Percentiles rank a stretch among this genome's conserved stretches.
These are phyloP conservation scores for Centruroides sculpturatus DNA, from an alignment of 1,140 invertebrate genomes.

Conservation along the genomic window DNA sequence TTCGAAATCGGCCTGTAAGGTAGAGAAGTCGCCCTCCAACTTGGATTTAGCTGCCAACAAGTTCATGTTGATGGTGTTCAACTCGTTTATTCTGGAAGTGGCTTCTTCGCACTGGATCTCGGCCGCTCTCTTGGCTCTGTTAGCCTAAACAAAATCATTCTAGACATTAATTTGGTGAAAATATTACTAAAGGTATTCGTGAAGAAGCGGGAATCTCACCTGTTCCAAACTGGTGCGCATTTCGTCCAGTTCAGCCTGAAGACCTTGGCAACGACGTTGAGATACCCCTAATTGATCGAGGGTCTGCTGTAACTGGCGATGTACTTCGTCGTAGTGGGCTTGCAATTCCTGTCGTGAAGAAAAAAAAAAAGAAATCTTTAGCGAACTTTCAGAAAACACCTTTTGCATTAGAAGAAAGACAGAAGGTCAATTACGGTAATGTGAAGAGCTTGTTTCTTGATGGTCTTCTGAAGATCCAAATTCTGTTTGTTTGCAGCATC, in stretches of 20 bases:
- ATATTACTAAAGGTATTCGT: neutral
- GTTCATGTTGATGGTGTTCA: conserved; percentile 87
- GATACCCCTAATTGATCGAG: conserved; percentile 82
- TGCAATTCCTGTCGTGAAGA: conserved; percentile 53
- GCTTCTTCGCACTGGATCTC: conserved; percentile 83
- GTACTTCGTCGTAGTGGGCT: conserved; percentile 84
- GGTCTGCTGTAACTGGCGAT: conserved; percentile 85
- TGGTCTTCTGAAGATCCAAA: conserved; percentile 89
- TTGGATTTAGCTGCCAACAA: conserved; percentile 75
- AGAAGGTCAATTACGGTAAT: conserved; percentile 35
- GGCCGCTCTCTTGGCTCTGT: conserved; percentile 72
- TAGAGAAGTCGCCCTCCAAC: conserved; percentile 78
- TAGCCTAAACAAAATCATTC: conserved; percentile 31
- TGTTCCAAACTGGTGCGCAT: conserved; percentile 79
- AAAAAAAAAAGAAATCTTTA: neutral
- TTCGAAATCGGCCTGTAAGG: conserved; percentile 80
- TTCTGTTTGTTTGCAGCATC: conserved; percentile 94
- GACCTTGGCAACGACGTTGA: conserved; percentile 72
- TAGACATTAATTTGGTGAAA: too few species aligned
- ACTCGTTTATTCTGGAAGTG: conserved; percentile 71
- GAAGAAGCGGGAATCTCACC: neutral
- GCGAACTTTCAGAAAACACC: conserved; percentile 11
- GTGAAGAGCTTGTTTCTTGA: conserved; percentile 88
- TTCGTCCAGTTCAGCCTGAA: conserved; percentile 88
- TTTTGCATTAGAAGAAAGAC: neutral